Base-by-base conservation (phyloP, 2,888 invertebrate genomes). In the Fabriciana adippe region DNA sequence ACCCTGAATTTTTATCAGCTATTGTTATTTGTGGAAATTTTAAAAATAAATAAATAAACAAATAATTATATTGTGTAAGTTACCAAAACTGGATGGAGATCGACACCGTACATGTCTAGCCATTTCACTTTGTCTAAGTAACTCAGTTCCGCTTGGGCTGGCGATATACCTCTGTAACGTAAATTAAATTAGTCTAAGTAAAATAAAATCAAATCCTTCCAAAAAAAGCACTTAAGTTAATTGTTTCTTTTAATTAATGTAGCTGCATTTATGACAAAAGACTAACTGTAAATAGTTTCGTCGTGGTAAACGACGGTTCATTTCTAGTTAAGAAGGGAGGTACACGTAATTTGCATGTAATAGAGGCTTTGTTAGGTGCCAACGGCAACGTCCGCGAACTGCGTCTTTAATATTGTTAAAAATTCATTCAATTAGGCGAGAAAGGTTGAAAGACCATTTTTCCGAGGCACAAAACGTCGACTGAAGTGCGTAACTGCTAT, bases 21-120 rank as follows among this genome's bases (percentile, higher is more conserved):
- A 55, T 47, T 57, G 59, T 61, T 53, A 57, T 67, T 66, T 60
- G 55, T 64, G 66, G 63, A 67, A 68, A 41, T 66, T 71, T 55
- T 62, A 62, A n/a, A 26, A 16, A 16, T 16, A 47, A n/a, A 69
- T 59, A 70, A 56, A 31, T 41, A 48, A 64, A 66, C 14, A 60
- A 55, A 41, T 21, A 21, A 60, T 16, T 55, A 56, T 64, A 67
- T 72, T 76, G 79, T 78, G 92, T 95, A 6, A 18, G 51, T 94
- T 93, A 98, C 98, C 95, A 98, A 91, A 71, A 99, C 99, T 63
- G 98, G 98, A 93, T 99, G 99, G 78, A 99, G 94, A 93, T 99
- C 99, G 60, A 99, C 98, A 62, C 99, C 99, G 85, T 99, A 99
- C 97, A 99, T 98, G 88, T 99, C 99, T 81, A 99, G 94, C 99